Conservation (phyloP, 2,113 vertebrate species). For the Geococcyx californianus region DNA sequence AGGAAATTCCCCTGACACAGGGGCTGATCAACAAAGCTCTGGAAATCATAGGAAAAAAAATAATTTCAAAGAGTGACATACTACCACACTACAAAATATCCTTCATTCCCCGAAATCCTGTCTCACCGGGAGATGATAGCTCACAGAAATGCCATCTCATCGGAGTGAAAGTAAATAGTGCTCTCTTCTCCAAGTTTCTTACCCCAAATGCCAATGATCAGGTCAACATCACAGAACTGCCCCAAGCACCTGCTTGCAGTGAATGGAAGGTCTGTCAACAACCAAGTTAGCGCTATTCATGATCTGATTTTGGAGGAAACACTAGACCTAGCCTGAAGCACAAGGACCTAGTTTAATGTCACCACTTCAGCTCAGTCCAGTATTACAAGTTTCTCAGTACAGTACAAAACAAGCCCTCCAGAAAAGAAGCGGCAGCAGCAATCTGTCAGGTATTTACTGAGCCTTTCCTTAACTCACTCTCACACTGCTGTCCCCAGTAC, state of each 20-base stretch:
- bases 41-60: background rate
- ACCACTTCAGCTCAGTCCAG: background rate
- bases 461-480: background rate
- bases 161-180: background rate
- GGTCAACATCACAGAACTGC: background rate
- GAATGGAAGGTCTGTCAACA: background rate
- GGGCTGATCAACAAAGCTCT: background rate
- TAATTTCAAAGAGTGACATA: background rate
- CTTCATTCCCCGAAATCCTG: background rate
- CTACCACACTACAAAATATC: rapidly evolving
- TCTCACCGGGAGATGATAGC: background rate
- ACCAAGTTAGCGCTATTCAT: background rate
- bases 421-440: slow-evolving; percentile 33
- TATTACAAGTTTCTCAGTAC: background rate
- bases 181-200: background rate
- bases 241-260: background rate
- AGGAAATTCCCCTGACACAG: background rate
- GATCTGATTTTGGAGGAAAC: slow-evolving; percentile 3
- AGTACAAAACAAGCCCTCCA: background rate
- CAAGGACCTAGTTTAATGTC: slow-evolving; percentile 25
- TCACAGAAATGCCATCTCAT: slow-evolving; percentile 18
- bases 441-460: slow-evolving; percentile 31
- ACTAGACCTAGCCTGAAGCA: background rate
- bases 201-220: background rate
- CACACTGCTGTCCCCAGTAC: background rate